Percentiles rank a stretch among this genome's conserved stretches.
Evolutionary conservation across 2,888 invertebrate genomes (phyloP).

Genomic region (Andrena dorsata): DNA sequence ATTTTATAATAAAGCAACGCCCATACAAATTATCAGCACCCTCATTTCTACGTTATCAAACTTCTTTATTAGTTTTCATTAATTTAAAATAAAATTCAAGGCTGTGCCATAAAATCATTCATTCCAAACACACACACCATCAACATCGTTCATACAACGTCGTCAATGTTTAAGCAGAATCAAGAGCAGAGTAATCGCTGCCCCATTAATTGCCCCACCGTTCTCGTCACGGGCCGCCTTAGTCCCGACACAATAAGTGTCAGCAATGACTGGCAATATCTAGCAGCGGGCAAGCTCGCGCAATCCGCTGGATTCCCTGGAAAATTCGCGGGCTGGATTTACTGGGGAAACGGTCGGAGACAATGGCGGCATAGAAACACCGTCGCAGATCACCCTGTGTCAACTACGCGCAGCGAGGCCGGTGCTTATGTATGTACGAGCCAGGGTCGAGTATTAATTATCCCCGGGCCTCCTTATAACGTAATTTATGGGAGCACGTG

Average conservation of each 20-base stretch:
- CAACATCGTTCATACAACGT: not conserved
- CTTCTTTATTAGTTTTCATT: too few relatives aligned
- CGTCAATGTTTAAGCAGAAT: not conserved
- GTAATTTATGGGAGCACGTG: conserved; percentile 81
- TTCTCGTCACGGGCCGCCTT: not conserved
- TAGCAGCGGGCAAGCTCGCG: conserved; percentile 21
- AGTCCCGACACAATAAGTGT: conserved; percentile 18
- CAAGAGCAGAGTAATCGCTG: not conserved
- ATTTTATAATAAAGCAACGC: too few relatives aligned
- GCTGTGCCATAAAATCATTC: not conserved
- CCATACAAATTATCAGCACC: too few relatives aligned
- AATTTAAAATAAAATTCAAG: not conserved
- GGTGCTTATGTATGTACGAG: conserved; percentile 63
- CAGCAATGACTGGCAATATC: conserved; percentile 43
- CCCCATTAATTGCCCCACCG: conserved; percentile 30
- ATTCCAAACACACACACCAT: not conserved
- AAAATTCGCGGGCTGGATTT: conserved; percentile 38
- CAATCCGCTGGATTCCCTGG: conserved; percentile 21
- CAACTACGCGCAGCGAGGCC: conserved; percentile 55
- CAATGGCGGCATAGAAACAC: conserved; percentile 53
- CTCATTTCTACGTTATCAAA: too few relatives aligned
- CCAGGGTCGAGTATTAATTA: conserved; percentile 77
- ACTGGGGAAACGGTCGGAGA: conserved; percentile 33
- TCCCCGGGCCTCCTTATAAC: conserved; percentile 77
- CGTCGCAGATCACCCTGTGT: conserved; percentile 64